Conservation (phyloP, 2,113 vertebrate species). For the Baryphthengus martii region DNA sequence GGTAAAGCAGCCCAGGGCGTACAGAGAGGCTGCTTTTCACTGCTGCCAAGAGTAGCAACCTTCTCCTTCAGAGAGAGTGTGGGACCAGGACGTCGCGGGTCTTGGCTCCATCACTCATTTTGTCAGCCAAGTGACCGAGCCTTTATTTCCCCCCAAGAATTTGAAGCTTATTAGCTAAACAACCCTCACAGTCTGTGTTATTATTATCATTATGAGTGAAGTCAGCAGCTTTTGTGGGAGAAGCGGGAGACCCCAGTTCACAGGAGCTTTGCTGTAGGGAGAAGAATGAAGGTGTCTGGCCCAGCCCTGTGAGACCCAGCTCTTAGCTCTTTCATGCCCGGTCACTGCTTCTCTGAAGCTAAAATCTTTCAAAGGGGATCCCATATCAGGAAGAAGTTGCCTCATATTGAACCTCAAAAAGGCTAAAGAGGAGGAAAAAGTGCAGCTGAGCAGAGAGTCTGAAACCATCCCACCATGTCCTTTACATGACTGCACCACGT, state of each 20-base stretch:
- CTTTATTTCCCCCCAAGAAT: not conserved
- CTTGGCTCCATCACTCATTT: not conserved
- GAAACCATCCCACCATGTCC: accelerated
- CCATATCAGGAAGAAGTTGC: not conserved
- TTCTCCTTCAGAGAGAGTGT: not conserved
- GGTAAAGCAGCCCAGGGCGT: not conserved
- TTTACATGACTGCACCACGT: not conserved
- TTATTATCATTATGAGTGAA: not conserved
- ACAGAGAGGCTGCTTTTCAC: not conserved
- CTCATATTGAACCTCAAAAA: not conserved
- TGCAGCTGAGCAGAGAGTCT: not conserved
- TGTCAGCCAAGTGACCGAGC: not conserved
- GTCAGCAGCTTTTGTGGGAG: constrained; percentile 42
- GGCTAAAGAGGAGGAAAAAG: not conserved
- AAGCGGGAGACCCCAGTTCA: not conserved
- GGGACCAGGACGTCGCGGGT: not conserved
- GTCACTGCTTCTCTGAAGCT: not conserved
- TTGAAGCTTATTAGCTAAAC: not conserved
- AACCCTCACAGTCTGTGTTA: not conserved
- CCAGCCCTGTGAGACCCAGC: not conserved
- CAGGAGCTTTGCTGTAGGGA: not conserved
- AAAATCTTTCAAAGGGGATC: not conserved
- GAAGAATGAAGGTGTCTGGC: not conserved
- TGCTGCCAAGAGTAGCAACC: not conserved
- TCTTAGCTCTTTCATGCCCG: not conserved